Percentiles rank a stretch among this genome's conserved stretches.
Evolutionary conservation across 2,888 invertebrate species (phyloP).

Genomic region (Hydraecia micacea): DNA sequence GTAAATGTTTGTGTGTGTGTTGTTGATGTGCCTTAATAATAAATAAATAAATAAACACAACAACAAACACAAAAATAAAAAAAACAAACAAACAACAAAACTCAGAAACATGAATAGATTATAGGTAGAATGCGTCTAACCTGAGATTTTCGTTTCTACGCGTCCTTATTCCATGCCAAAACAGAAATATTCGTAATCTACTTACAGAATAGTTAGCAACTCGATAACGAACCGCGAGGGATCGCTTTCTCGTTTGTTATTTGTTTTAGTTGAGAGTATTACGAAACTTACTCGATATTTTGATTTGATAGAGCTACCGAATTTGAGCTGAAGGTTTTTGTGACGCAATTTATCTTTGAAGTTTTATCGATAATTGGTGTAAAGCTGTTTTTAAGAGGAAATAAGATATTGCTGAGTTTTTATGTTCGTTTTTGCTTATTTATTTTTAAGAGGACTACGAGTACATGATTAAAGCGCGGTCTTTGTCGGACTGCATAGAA

Average conservation of each 20-base stretch:
- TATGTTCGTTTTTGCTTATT: background rate
- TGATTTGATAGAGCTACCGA: background rate
- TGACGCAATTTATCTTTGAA: background rate
- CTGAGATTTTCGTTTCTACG: background rate
- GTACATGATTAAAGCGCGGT: too few species aligned
- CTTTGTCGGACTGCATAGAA: too few species aligned
- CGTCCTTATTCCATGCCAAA: background rate
- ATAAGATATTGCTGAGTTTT: background rate
- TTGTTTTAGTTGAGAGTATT: constrained; percentile 18
- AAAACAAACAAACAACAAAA: too few species aligned
- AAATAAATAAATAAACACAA: too few species aligned
- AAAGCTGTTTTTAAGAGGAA: background rate
- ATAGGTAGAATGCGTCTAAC: background rate
- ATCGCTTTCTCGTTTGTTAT: constrained; percentile 18
- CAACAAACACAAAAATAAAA: too few species aligned
- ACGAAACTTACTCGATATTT: background rate
- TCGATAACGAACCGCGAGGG: constrained; percentile 19
- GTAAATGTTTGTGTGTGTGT: too few species aligned
- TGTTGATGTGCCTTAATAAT: too few species aligned
- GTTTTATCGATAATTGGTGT: background rate
- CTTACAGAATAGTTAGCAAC: constrained; percentile 34
- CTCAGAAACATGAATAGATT: too few species aligned
- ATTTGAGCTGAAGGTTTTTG: background rate
- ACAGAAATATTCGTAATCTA: constrained; percentile 32
- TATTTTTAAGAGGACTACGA: too few species aligned